Evolutionary conservation across 2,113 vertebrate species (phyloP), one percentile per base, ranked within the genome.

Genomic region (Perca schrenkii): DNA sequence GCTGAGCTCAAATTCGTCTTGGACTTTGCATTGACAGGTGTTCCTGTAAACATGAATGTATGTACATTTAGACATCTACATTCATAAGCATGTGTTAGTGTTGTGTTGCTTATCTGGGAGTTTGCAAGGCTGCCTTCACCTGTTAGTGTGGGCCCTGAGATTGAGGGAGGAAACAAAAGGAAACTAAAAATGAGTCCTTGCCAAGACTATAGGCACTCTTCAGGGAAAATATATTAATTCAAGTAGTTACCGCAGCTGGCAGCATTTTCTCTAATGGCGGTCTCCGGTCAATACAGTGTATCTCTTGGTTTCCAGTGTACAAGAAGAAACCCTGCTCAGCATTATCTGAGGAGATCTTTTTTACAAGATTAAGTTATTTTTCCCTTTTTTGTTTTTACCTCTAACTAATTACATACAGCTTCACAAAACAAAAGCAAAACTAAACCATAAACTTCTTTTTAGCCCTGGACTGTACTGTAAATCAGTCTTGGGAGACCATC

Each of bases 21-120:
- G 7, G 43, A 49, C 49, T 83, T 60, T 74, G 49, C 63, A 50
- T 43, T 61, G 64, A 54, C n/a, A 72, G 61, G 64, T 52, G n/a
- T 53, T 34, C 15, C n/a, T 25, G 31, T 68, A 43, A 53, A 67
- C 62, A 62, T 34, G 4, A 36, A 50, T 75, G 25, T 60, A 79
- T 74, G 71, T 63, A 74, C 74, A 84, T 86, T 25, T 49, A 8
- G 17, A 47, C 62, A 72, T 62, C 6, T 68, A 50, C 22, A 77
- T 86, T 86, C 60, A 81, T 54, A 57, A 64, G 19, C 47, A n/a
- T 54, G 61, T 78, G 0, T 62, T 34, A 34, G 6, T 34, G 34
- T 34, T 0, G 6, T 50, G 53, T 63, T 70, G 28, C 74, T 61
- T 31, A 43, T n/a, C 47, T 60, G 11, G 49, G 31, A 19, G 25